These are phyloP conservation scores for Catagonus wagneri DNA, from an alignment of 2,113 vertebrate genomes.

Conservation along the genomic window DNA sequence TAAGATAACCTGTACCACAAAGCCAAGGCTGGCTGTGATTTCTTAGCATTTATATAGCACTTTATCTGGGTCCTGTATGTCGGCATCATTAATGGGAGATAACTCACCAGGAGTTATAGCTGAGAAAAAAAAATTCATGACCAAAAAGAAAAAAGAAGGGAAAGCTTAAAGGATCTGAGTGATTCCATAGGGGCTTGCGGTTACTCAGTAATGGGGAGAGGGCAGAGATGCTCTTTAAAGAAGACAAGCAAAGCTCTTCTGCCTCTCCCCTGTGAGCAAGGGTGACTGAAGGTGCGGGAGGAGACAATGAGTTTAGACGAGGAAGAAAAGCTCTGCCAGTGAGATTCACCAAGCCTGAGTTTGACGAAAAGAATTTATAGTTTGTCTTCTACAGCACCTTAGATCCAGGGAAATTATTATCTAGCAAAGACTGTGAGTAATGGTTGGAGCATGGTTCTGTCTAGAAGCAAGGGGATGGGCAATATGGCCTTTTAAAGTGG, in stretches of 20 bases:
- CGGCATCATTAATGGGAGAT: conserved; percentile 79
- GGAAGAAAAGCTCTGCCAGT: conserved; percentile 28
- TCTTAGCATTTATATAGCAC: conserved; percentile 79
- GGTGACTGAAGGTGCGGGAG: background rate
- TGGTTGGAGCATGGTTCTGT: background rate
- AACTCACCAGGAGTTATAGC: conserved; percentile 78
- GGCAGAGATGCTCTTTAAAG: background rate
- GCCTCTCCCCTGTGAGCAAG: background rate
- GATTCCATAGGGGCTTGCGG: background rate
- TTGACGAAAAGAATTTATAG: background rate
- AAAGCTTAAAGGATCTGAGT: conserved; percentile 44
- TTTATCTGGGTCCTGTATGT: conserved; percentile 78
- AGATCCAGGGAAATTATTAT: background rate
- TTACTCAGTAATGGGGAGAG: background rate
- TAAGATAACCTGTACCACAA: conserved; percentile 68
- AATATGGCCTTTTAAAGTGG: background rate
- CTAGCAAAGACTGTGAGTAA: background rate
- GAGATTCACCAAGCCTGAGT: conserved; percentile 13
- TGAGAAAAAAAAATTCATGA: conserved; percentile 68
- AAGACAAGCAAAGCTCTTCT: background rate
- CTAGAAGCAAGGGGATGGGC: background rate
- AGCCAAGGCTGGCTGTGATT: conserved; percentile 72
- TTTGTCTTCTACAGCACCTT: conserved; percentile 35
- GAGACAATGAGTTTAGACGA: conserved; percentile 10
- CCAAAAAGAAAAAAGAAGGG: conserved; percentile 56